Evolutionary conservation across 1,140 invertebrate species (phyloP), one percentile per base, ranked within the genome.

Genomic region (Orius insidiosus): DNA sequence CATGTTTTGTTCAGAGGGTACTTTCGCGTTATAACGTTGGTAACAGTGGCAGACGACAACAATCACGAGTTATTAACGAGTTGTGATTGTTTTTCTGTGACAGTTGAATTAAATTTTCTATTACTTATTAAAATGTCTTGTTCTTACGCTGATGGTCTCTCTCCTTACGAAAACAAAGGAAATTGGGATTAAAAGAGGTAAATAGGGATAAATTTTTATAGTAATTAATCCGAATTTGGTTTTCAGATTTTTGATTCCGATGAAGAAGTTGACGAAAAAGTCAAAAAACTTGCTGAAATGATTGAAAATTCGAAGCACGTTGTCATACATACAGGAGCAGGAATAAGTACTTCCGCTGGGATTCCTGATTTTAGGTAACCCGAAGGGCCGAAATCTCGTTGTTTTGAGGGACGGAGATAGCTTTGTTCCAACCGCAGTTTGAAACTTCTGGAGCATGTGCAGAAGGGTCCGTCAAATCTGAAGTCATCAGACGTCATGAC

Each of bases 301-400:
- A 80, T 98, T 35, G 66, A 67, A 59, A 60, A 71, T 42, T 74
- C 85, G 36, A 78, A 81, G 53, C 85, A 90, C 72, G 75, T 88
- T 45, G 89, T 98, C 8, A 70, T 97, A 19, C 88, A 95, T 58
- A 96, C 92, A 14, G 94, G 94, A 31, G 94, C 94, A 53, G 94
- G 94, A 1, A 90, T 97, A 41, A 95, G 88, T 58, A 98, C 93
- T n/a, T 76, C 90, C 32, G 88, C 92, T 52, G 93, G 90, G 6
- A 98, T n/a, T n/a, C n/a, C n/a, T n/a, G n/a, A n/a, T 98, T 58
- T 92, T 93, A 35, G 93, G 97, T 69, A n/a, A n/a, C n/a, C n/a
- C n/a, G n/a, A n/a, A n/a, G n/a, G n/a, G n/a, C n/a, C n/a, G n/a
- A n/a, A n/a, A n/a, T n/a, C n/a, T n/a, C n/a, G n/a, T n/a, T n/a